These are phyloP conservation scores for Molossus alvarezi DNA, from an alignment of 2,797 vertebrate genomes.

Conservation along the genomic window DNA sequence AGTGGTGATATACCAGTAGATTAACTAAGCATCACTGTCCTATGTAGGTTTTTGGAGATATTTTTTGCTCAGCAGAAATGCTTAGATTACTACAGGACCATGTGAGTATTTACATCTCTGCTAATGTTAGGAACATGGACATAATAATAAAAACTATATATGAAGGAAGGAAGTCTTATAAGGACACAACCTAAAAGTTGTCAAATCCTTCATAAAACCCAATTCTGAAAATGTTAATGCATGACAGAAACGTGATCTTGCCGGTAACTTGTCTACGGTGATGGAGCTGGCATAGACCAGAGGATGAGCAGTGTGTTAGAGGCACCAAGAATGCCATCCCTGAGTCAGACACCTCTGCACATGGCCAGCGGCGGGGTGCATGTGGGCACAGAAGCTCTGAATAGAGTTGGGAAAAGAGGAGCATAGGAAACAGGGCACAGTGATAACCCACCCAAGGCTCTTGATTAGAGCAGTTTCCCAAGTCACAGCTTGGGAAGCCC, in stretches of 20 bases:
- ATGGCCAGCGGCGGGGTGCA: accelerated
- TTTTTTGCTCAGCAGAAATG: not conserved
- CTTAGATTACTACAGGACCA: not conserved
- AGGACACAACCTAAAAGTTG: not conserved
- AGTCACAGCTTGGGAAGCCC: not conserved
- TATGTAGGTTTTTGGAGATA: not conserved
- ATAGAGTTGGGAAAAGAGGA: too few relatives aligned
- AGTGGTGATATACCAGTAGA: not conserved
- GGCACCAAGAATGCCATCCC: accelerated
- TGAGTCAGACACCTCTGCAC: not conserved
- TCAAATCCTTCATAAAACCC: not conserved
- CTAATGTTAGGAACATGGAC: not conserved
- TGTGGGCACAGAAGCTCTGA: not conserved
- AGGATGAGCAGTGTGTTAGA: not conserved
- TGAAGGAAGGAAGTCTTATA: not conserved
- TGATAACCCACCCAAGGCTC: not conserved
- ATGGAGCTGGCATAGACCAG: not conserved
- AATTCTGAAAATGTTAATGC: not conserved
- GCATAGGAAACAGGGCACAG: not conserved
- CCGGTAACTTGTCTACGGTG: too few relatives aligned
- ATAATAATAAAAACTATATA: slow-evolving; percentile 27
- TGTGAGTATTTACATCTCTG: not conserved
- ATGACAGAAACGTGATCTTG: not conserved
- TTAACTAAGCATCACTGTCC: not conserved
- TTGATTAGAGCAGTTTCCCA: not conserved